phyloP scores from a whole-genome alignment of 2,113 vertebrate species.

The Zingel zingel region DNA sequence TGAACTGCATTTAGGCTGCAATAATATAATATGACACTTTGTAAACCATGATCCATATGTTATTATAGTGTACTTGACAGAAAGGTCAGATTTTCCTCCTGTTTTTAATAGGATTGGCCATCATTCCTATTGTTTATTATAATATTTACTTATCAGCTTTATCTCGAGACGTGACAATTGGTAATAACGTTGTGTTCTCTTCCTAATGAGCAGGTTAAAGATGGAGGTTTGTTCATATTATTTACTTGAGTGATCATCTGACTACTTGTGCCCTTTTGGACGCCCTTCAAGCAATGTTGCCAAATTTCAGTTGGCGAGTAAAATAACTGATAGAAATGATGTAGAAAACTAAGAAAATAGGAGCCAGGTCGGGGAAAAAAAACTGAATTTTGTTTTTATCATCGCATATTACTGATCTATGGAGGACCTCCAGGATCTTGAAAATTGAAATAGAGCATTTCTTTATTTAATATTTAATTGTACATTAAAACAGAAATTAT shows the following conservation, averaged over 20 bases:
- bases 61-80: background rate
- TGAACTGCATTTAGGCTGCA: conserved; percentile 16
- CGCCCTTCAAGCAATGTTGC: background rate
- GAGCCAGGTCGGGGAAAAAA: background rate
- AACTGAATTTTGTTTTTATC: background rate
- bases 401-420: too few relatives aligned
- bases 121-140: background rate
- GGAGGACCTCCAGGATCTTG: too few relatives aligned
- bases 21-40: background rate
- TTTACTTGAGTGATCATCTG: background rate
- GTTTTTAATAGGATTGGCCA: background rate
- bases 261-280: background rate
- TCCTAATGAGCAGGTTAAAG: background rate
- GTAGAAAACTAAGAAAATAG: background rate
- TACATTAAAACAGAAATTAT: too few relatives aligned
- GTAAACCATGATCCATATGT: conserved; percentile 11
- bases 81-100: too few relatives aligned
- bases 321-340: background rate
- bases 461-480: too few relatives aligned
- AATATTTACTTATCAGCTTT: background rate
- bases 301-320: background rate
- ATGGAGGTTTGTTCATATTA: background rate
- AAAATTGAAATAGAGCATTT: too few relatives aligned
- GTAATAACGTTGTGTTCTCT: background rate
- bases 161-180: background rate